Evolutionary conservation across 2,888 invertebrate species (phyloP).

Genomic region (Melieria omissa): DNA sequence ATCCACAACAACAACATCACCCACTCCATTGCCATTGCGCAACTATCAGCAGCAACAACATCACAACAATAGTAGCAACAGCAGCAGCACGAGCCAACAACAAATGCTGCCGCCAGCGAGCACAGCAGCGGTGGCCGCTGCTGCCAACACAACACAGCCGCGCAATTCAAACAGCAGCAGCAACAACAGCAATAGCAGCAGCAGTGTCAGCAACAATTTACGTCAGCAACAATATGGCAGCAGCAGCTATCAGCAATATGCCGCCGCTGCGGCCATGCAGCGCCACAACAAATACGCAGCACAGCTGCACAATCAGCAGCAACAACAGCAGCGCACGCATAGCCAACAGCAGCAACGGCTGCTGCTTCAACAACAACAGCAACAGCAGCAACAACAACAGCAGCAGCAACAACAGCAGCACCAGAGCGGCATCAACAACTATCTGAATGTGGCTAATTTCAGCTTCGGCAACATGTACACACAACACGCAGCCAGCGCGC

Average conservation of each 20-base stretch:
- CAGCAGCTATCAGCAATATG: neutral
- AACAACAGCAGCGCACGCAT: conserved; percentile 15
- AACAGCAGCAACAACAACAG: conserved; percentile 25
- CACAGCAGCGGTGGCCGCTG: conserved; percentile 25
- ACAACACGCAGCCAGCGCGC: no score
- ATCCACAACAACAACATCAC: conserved; percentile 46
- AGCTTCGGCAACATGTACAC: no score
- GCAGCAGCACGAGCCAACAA: conserved; percentile 11
- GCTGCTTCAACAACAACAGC: neutral
- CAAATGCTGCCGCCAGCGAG: conserved; percentile 34
- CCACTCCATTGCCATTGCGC: conserved; percentile 33
- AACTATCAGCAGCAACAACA: conserved; percentile 47
- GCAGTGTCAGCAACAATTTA: conserved; percentile 26
- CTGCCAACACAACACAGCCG: conserved; percentile 1
- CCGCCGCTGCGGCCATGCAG: conserved; percentile 10
- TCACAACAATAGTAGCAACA: conserved; percentile 38
- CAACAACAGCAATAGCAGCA: conserved; percentile 43
- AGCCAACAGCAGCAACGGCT: conserved; percentile 13
- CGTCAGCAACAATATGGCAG: conserved; percentile 21
- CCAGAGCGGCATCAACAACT: conserved; percentile 16
- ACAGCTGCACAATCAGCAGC: conserved; percentile 20
- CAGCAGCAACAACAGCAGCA: conserved; percentile 37
- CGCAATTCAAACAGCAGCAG: conserved; percentile 36
- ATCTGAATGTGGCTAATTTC: neutral
- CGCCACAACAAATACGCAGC: conserved; percentile 10